Evolutionary conservation across 2,888 invertebrate species (phyloP).

Genomic region (Pharmacophagus antenor): DNA sequence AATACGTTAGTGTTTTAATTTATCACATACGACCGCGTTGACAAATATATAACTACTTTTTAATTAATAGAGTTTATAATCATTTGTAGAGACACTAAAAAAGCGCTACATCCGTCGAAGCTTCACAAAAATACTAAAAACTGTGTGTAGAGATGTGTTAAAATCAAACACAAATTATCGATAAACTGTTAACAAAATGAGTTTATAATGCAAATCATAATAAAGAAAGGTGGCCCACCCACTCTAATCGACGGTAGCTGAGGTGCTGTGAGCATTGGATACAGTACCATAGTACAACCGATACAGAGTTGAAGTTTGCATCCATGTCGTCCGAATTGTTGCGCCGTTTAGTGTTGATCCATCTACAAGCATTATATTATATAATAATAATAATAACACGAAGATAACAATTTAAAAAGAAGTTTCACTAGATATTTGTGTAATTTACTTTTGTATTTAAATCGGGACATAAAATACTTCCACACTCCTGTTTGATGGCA

Average conservation of each 20-base stretch:
- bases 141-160: conserved; percentile 63
- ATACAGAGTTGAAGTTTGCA: conserved; percentile 50
- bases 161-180: conserved; percentile 64
- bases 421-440: too few relatives aligned
- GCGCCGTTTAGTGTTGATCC: conserved; percentile 71
- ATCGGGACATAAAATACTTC: too few relatives aligned
- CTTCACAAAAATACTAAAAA: conserved; percentile 72
- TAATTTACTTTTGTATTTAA: too few relatives aligned
- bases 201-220: conserved; percentile 65
- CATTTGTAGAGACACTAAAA: conserved; percentile 36
- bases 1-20: conserved; percentile 36
- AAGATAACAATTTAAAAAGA: too few relatives aligned
- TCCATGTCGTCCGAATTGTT: conserved; percentile 42
- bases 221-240: conserved; percentile 44
- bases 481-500: too few relatives aligned
- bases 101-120: conserved; percentile 57
- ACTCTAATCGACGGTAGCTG: conserved; percentile 32
- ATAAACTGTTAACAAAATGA: conserved; percentile 76
- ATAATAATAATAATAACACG: too few relatives aligned
- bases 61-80: conserved; percentile 25
- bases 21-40: conserved; percentile 32
- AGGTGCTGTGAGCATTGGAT: conserved; percentile 33
- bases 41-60: conserved; percentile 22
- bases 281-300: conserved; percentile 41
- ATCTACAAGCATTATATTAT: too few relatives aligned